Evolutionary conservation across 2,888 invertebrate species (phyloP), one percentile per base, ranked within the genome.

Genomic region (Agonopterix alstromeriana): DNA sequence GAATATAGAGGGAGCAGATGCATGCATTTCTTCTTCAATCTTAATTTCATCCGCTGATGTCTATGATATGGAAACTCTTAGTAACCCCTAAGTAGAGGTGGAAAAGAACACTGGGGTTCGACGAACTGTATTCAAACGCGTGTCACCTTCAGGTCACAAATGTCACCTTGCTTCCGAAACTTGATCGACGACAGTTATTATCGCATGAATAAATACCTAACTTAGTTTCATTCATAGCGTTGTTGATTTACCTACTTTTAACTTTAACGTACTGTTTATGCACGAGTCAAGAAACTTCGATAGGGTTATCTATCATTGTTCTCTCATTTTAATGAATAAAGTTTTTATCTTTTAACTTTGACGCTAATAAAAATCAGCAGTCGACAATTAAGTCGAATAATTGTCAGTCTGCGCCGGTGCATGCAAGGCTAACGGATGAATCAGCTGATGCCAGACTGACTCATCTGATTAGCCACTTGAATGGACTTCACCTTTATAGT

Each of bases 131-230:
- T 63, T 61, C 67, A 57, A 70, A 63, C 65, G 55, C 63, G 66
- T 77, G 82, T 85, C 84, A 85, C 85, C 84, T 85, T 82, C 64
- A 66, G 83, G 83, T 81, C 83, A 71, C 67, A 58, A 63, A 73
- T 77, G 85, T 86, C 85, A 86, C 86, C 83, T 87, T 86, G 79
- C 67, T 82, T 73, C 81, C 73, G 72, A 81, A 82, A 82, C 77
- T 79, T 74, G 79, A 83, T 80, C 77, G 74, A 73, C 78, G 72
- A 75, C 77, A 73, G 67, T 78, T 76, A 56, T 61, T 65, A 80
- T 78, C 75, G 71, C 69, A 61, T 70, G 63, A 45, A 48, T 63
- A 63, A 65, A 63, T 69, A 68, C 68, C 69, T 56, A 65, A 62
- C 65, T 63, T 69, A 65, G 67, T 73, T 77, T 75, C 75, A 49